These are phyloP conservation scores for Argentina silus DNA, from an alignment of 2,797 vertebrate genomes.

Conservation along the genomic window DNA sequence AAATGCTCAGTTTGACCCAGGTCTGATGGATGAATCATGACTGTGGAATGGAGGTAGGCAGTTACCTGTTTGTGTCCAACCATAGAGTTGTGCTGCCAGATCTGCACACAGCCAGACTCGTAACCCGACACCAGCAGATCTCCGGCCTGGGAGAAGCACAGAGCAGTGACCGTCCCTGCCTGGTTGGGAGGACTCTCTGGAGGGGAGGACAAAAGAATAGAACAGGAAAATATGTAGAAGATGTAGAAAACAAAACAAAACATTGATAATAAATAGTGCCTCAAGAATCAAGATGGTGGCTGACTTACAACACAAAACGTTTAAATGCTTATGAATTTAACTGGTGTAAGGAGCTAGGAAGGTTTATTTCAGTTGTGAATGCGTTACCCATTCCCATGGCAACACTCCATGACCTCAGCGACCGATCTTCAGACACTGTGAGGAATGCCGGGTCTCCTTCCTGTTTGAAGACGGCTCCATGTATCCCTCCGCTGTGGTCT, in stretches of 20 bases:
- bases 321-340: too few relatives aligned
- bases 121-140: constrained; percentile 75
- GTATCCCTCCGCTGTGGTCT: constrained; percentile 78
- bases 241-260: background rate
- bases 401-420: constrained; percentile 77
- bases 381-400: constrained; percentile 60
- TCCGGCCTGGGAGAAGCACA: constrained; percentile 71
- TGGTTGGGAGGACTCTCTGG: constrained; percentile 42
- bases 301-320: too few relatives aligned
- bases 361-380: background rate
- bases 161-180: constrained; percentile 58
- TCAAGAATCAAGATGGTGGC: too few relatives aligned
- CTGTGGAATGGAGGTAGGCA: background rate
- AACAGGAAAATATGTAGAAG: background rate
- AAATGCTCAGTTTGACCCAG: too few relatives aligned
- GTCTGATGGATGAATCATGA: too few relatives aligned
- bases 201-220: background rate
- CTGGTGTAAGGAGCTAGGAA: too few relatives aligned
- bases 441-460: constrained; percentile 66
- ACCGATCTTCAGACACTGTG: constrained; percentile 79
- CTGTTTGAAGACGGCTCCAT: constrained; percentile 61
- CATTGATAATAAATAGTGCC: too few relatives aligned
- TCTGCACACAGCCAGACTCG: constrained; percentile 74
- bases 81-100: constrained; percentile 70
- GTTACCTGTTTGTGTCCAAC: constrained; percentile 55